phyloP scores from a whole-genome alignment of 2,797 vertebrate genomes.

The Acestrorhynchus altus region DNA sequence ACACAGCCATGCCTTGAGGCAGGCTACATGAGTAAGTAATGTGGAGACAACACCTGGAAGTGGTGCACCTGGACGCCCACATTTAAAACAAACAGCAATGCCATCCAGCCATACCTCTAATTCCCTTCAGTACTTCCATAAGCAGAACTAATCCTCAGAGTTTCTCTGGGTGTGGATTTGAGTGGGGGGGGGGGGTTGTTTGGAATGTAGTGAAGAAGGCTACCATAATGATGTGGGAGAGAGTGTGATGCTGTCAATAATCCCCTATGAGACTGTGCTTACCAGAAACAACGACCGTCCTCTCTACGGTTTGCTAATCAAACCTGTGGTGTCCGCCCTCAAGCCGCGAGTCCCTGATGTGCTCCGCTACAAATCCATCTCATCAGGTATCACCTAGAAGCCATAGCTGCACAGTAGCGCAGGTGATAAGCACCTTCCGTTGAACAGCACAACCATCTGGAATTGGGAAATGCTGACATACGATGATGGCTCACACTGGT shows the following conservation, averaged over 20 bases:
- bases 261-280: slow-evolving; percentile 17
- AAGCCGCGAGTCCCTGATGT: not conserved
- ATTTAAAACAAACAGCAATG: slow-evolving; percentile 30
- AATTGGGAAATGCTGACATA: slow-evolving; percentile 21
- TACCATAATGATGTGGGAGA: slow-evolving; percentile 2
- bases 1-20: not conserved
- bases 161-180: not conserved
- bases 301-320: slow-evolving; percentile 2
- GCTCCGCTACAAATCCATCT: not conserved
- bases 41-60: slow-evolving; percentile 22
- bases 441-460: slow-evolving; percentile 2
- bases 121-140: slow-evolving; percentile 3
- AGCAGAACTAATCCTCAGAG: slow-evolving; percentile 3
- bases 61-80: slow-evolving; percentile 13
- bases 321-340: not conserved
- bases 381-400: not conserved
- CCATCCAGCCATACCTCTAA: not conserved
- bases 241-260: slow-evolving; percentile 3
- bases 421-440: not conserved
- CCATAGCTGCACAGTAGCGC: not conserved
- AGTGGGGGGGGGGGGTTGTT: not conserved
- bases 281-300: slow-evolving; percentile 14
- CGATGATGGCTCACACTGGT: slow-evolving; percentile 23
- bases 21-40: slow-evolving; percentile 24
- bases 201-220: not conserved